Percentiles rank a stretch among this genome's conserved stretches.
Evolutionary conservation across 2,113 vertebrate species (phyloP).

Genomic region (Aphelocoma coerulescens): DNA sequence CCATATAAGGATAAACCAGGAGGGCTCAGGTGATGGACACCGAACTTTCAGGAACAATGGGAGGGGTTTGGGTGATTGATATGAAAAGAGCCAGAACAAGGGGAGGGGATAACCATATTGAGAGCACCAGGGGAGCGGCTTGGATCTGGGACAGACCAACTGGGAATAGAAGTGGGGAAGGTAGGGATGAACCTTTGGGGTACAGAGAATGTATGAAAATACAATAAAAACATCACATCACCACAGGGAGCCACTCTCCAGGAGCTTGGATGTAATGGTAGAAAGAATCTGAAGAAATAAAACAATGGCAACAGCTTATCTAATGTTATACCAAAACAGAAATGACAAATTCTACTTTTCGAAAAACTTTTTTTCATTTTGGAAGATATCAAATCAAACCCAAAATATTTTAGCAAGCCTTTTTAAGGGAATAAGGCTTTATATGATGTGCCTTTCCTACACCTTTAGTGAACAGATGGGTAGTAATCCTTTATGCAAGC

Average conservation of each 20-base stretch:
- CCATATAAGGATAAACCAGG: too few species aligned
- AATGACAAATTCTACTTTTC: background rate
- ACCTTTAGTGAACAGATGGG: conserved; percentile 68
- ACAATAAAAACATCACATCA: too few species aligned
- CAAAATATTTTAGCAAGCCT: background rate
- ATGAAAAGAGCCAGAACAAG: too few species aligned
- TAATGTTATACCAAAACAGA: background rate
- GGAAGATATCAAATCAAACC: background rate
- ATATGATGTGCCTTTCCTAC: background rate
- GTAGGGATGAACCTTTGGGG: too few species aligned
- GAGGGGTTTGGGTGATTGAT: too few species aligned
- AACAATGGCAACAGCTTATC: background rate
- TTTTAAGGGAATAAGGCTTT: conserved; percentile 13
- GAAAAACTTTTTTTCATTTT: background rate
- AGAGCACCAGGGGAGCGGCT: too few species aligned
- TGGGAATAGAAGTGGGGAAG: too few species aligned
- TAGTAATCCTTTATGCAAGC: conserved; percentile 53
- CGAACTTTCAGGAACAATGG: too few species aligned
- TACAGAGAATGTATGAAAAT: too few species aligned
- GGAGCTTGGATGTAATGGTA: background rate
- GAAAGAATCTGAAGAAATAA: background rate
- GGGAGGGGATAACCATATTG: too few species aligned
- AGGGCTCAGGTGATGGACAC: too few species aligned
- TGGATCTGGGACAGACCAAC: too few species aligned
- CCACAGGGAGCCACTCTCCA: background rate